Conservation (phyloP, 2,888 invertebrate genomes). For the Coleophora flavipennella region DNA sequence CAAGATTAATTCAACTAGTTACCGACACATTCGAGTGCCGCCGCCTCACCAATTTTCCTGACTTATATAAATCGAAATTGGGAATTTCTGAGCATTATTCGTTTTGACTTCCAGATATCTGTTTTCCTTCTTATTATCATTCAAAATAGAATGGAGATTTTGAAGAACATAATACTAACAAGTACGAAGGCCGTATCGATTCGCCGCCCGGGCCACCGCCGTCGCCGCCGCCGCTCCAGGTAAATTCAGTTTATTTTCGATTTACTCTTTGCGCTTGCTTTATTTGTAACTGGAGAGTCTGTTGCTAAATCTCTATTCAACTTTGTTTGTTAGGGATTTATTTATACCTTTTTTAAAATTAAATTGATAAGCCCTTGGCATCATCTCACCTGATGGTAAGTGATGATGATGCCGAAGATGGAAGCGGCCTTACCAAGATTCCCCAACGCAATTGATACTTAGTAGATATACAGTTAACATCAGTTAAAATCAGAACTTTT, state of each 20-base stretch:
- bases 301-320: too few relatives aligned
- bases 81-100: background rate
- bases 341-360: too few relatives aligned
- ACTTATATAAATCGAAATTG: background rate
- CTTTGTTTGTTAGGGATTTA: too few relatives aligned
- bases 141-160: slow-evolving; percentile 1
- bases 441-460: too few relatives aligned
- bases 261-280: slow-evolving; percentile 13
- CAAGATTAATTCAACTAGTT: too few relatives aligned
- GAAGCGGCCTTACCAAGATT: too few relatives aligned
- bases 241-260: slow-evolving; percentile 28
- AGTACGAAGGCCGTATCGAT: slow-evolving; percentile 27
- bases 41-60: background rate
- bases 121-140: background rate
- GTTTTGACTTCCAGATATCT: background rate
- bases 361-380: too few relatives aligned
- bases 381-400: too few relatives aligned
- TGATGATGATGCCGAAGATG: too few relatives aligned
- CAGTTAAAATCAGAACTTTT: too few relatives aligned
- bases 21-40: background rate
- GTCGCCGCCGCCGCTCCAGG: slow-evolving; percentile 18
- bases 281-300: background rate
- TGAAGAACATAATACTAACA: slow-evolving; percentile 14
- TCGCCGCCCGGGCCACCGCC: slow-evolving; percentile 13
- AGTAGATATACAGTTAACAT: too few relatives aligned